Evolutionary conservation across 2,797 vertebrate genomes (phyloP), one percentile per base, ranked within the genome.

Genomic region (Siniperca scherzeri): DNA sequence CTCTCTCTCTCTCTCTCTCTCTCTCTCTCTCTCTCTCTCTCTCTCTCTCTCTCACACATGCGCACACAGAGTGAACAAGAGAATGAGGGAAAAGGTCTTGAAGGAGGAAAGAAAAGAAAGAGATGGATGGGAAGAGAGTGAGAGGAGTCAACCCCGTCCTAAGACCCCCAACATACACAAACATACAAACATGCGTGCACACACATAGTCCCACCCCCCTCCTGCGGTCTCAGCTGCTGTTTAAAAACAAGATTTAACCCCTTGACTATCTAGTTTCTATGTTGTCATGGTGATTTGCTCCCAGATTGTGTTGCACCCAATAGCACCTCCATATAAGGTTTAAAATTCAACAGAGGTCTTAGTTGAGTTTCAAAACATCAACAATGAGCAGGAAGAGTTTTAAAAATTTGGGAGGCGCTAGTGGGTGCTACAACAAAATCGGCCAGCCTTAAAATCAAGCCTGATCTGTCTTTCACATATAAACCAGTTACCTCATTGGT

Each of bases 171-270:
- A 64, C 65, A 68, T 27, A 48, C 50, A 81, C 25, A 80, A 25
- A 62, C 50, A 76, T 44, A 77, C 46, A 72, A n/a, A 14, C 30
- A 30, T 30, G 30, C 30, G 30, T 30, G 30, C 69, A 61, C 73
- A 44, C 21, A 21, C 40, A 69, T 0, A 40, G 62, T 57, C 75
- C 48, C 52, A 27, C 52, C 73, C 75, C 60, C 55, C 72, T 53
- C 55, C 70, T 72, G n/a, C 17, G n/a, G 68, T 80, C 67, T 90
- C 84, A 84, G 76, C 88, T 91, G 81, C 89, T 81, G 44, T 87
- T 83, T 80, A 22, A 75, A 87, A 86, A 70, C 53, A 36, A 77
- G 33, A 70, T 68, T 56, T 70, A 77, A 87, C 68, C 79, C 61
- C 61, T 69, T 59, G 64, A 60, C 53, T 56, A 16, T 80, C 57